Percentiles rank a stretch among this genome's conserved stretches.
These are phyloP conservation scores for Aramus guarauna DNA, from an alignment of 2,113 vertebrate genomes.

Conservation along the genomic window DNA sequence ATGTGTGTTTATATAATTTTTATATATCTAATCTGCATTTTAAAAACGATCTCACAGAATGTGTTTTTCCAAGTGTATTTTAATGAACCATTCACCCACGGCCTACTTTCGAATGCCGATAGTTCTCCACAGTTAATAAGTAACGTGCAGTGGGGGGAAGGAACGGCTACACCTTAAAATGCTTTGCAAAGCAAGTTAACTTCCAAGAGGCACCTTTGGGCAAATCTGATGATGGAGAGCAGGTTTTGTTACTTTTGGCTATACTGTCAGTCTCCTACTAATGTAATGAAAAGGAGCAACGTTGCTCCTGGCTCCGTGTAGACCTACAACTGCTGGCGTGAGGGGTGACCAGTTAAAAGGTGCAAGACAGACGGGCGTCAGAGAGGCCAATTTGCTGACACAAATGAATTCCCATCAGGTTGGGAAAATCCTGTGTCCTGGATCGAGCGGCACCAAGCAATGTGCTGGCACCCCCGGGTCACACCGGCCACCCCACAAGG, in stretches of 20 bases:
- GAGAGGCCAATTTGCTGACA: not conserved
- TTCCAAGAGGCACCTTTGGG: not conserved
- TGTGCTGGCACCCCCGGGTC: rapidly evolving
- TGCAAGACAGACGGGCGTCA: rapidly evolving
- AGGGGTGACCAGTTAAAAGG: rapidly evolving
- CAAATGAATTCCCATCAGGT: not conserved
- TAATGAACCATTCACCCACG: not conserved
- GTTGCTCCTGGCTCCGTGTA: not conserved
- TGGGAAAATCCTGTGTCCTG: not conserved
- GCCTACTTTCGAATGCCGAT: not conserved
- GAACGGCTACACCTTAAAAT: not conserved
- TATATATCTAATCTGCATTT: not conserved
- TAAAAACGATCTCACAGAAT: not conserved
- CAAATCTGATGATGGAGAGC: not conserved
- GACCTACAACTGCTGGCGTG: rapidly evolving
- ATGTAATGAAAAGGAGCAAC: rapidly evolving
- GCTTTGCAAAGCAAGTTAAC: not conserved
- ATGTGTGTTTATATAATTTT: not conserved
- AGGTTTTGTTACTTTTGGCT: not conserved
- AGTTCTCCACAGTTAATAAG: not conserved
- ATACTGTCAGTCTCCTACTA: rapidly evolving
- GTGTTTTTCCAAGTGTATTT: not conserved
- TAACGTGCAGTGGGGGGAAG: rapidly evolving
- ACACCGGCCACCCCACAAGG: not conserved
- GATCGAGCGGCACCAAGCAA: not conserved